phyloP scores from a whole-genome alignment of 2,113 vertebrate species.

The Sylvia atricapilla region DNA sequence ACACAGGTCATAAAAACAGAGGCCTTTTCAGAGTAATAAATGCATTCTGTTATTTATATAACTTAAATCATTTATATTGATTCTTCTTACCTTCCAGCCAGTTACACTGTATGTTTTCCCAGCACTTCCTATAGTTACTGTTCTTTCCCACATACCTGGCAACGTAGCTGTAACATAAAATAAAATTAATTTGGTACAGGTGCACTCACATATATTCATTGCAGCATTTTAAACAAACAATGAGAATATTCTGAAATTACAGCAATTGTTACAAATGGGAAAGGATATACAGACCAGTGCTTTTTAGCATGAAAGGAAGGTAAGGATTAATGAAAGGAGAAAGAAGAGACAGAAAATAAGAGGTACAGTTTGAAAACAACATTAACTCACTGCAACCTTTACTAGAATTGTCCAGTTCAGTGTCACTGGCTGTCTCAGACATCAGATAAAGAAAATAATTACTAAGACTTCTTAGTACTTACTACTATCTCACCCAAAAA shows the following conservation, averaged over 20 bases:
- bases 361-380: neutral
- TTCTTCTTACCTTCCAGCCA: slow-evolving; percentile 90
- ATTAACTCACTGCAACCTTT: neutral
- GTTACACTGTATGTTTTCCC: slow-evolving; percentile 96
- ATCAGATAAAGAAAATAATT: neutral
- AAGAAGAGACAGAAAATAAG: neutral
- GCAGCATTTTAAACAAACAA: neutral
- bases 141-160: slow-evolving; percentile 98
- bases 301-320: neutral
- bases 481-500: neutral
- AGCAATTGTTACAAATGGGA: neutral
- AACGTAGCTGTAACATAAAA: slow-evolving; percentile 80
- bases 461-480: neutral
- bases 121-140: slow-evolving; percentile 90
- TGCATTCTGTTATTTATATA: neutral
- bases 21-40: neutral
- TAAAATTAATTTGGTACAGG: neutral
- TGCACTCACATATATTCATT: neutral
- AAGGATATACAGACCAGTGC: neutral
- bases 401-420: neutral
- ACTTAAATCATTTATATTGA: neutral
- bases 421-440: neutral
- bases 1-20: neutral
- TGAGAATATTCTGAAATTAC: neutral
- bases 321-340: neutral